These are phyloP conservation scores for Telenomus remus DNA, from an alignment of 1,140 invertebrate genomes.

Conservation along the genomic window DNA sequence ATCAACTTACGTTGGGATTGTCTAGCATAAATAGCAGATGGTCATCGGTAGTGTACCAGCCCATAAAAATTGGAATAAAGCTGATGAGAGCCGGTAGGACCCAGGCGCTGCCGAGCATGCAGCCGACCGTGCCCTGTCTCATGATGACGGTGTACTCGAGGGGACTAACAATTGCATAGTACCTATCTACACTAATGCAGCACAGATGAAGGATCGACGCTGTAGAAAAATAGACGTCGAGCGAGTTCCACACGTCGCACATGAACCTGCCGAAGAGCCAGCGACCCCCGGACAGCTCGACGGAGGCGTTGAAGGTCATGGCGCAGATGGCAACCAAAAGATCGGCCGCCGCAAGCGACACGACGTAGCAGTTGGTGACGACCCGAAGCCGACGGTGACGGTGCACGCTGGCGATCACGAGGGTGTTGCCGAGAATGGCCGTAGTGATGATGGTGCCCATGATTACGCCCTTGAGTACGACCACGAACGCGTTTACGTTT, in stretches of 20 bases:
- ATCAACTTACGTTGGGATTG: constrained; percentile 80
- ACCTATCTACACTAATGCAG: constrained; percentile 95
- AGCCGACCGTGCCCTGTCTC: constrained; percentile 86
- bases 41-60: constrained; percentile 91
- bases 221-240: constrained; percentile 97
- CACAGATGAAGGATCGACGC: constrained; percentile 95
- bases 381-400: constrained; percentile 86
- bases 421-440: constrained; percentile 85
- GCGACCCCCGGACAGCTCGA: constrained; percentile 84
- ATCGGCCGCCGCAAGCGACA: constrained; percentile 93
- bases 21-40: constrained; percentile 81
- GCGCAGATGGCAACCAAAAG: constrained; percentile 93
- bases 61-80: constrained; percentile 95
- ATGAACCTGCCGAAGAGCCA: constrained; percentile 93
- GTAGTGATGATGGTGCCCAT: constrained; percentile 86
- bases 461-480: constrained; percentile 83
- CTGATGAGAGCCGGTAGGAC: constrained; percentile 92
- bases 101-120: constrained; percentile 92
- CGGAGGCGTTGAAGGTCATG: constrained; percentile 96
- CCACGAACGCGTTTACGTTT: constrained; percentile 71
- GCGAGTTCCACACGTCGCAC: constrained; percentile 96
- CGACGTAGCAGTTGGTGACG: constrained; percentile 96
- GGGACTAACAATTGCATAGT: constrained; percentile 92
- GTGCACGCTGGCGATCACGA: constrained; percentile 87
- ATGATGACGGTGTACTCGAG: constrained; percentile 92